phyloP scores from a whole-genome alignment of 2,888 invertebrate genomes.

The Brachylomia viminalis region DNA sequence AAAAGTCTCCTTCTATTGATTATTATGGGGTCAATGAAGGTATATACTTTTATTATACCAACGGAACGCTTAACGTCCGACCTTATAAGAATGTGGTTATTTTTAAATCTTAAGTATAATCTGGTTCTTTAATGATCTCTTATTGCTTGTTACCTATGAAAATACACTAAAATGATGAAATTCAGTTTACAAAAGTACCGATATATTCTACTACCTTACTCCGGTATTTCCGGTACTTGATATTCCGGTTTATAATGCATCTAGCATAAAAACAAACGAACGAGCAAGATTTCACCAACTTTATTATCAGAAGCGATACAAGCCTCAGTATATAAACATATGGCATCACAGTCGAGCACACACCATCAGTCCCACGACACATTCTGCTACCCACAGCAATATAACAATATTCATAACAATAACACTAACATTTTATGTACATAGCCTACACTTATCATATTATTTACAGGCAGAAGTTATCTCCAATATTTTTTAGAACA shows the following conservation, averaged over 20 bases:
- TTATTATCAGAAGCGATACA: slow-evolving; percentile 56
- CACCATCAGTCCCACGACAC: slow-evolving; percentile 24
- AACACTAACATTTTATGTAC: slow-evolving; percentile 63
- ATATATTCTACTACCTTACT: too few relatives aligned
- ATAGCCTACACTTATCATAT: slow-evolving; percentile 50
- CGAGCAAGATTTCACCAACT: slow-evolving; percentile 18
- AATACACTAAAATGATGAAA: not conserved
- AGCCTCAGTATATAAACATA: slow-evolving; percentile 37
- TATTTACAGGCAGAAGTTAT: slow-evolving; percentile 52
- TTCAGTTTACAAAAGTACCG: not conserved
- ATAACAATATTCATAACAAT: slow-evolving; percentile 49
- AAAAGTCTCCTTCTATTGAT: not conserved
- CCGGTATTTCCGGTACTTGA: too few relatives aligned
- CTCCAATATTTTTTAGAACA: slow-evolving; percentile 5
- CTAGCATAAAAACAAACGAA: slow-evolving; percentile 9
- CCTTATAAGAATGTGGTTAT: not conserved
- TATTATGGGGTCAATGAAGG: too few relatives aligned
- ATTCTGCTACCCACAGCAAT: slow-evolving; percentile 17
- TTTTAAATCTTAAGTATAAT: not conserved
- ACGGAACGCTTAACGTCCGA: too few relatives aligned
- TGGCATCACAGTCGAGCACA: slow-evolving; percentile 65
- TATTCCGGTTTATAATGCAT: not conserved
- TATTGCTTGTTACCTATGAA: not conserved
- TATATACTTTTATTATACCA: not conserved
- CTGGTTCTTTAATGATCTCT: not conserved